Conservation (phyloP, 2,888 invertebrate species). For the Biston betularia region DNA sequence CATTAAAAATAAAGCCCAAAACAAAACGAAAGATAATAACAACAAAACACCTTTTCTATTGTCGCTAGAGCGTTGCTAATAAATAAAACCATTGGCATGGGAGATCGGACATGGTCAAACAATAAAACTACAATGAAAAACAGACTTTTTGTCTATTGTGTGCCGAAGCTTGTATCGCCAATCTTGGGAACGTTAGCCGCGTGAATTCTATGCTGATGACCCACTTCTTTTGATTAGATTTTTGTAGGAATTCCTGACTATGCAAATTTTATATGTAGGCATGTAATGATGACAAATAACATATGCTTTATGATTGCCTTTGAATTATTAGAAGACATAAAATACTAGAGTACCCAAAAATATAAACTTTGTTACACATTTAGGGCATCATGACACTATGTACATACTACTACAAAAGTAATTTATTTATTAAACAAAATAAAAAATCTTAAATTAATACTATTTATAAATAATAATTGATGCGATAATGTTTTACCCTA, state of each 20-base stretch:
- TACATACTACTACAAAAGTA: too few relatives aligned
- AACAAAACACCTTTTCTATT: constrained; percentile 18
- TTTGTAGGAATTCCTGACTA: constrained; percentile 19
- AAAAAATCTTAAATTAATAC: too few relatives aligned
- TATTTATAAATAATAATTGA: too few relatives aligned
- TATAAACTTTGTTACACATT: too few relatives aligned
- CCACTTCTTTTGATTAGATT: constrained; percentile 33
- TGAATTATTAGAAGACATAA: not conserved
- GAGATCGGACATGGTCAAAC: constrained; percentile 50
- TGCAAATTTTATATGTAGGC: constrained; percentile 9
- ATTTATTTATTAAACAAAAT: too few relatives aligned
- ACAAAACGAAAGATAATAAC: constrained; percentile 5
- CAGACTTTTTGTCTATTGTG: constrained; percentile 48
- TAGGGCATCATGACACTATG: too few relatives aligned
- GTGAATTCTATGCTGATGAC: constrained; percentile 41
- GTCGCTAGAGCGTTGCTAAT: constrained; percentile 13
- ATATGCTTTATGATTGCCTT: not conserved
- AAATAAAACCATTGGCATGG: constrained; percentile 37
- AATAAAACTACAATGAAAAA: constrained; percentile 41
- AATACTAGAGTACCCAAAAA: not conserved
- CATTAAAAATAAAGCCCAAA: constrained; percentile 1
- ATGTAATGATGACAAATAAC: not conserved
- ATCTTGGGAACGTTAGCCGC: constrained; percentile 44
- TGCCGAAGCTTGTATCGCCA: constrained; percentile 27
- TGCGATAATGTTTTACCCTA: too few relatives aligned